phyloP scores from a whole-genome alignment of 2,797 vertebrate genomes.

The Pangasius krempfi region DNA sequence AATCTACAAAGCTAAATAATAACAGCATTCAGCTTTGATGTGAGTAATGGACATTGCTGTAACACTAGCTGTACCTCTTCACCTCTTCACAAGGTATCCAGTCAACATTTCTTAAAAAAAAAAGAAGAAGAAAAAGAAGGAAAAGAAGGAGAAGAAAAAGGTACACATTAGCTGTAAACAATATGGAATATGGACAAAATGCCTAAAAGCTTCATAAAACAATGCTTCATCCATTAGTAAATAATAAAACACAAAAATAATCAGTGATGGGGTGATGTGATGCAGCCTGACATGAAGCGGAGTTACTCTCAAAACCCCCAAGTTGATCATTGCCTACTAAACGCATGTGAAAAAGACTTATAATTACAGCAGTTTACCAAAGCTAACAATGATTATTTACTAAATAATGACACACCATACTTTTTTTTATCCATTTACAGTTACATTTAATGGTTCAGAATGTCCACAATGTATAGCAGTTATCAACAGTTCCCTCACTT shows the following conservation, averaged over 20 bases:
- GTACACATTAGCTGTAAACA: not conserved
- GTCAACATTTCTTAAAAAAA: not conserved
- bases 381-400: not conserved
- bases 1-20: conserved; percentile 18
- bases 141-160: not conserved
- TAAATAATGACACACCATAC: not conserved
- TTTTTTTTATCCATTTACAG: not conserved
- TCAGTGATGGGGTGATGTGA: not conserved
- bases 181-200: too few relatives aligned
- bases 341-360: not conserved
- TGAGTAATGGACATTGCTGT: not conserved
- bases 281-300: not conserved
- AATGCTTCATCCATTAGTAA: not conserved
- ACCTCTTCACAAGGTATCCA: not conserved
- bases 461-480: not conserved
- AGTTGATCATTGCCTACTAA: not conserved
- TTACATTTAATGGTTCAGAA: not conserved
- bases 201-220: not conserved
- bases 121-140: not conserved
- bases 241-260: not conserved
- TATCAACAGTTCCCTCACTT: not conserved
- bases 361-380: not conserved
- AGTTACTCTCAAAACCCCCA: not conserved
- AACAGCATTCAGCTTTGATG: conserved; percentile 22
- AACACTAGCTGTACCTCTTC: not conserved